Percentiles rank a stretch among this genome's conserved stretches.
These are phyloP conservation scores for Sebastes fasciatus DNA, from an alignment of 2,113 vertebrate genomes.

Conservation along the genomic window DNA sequence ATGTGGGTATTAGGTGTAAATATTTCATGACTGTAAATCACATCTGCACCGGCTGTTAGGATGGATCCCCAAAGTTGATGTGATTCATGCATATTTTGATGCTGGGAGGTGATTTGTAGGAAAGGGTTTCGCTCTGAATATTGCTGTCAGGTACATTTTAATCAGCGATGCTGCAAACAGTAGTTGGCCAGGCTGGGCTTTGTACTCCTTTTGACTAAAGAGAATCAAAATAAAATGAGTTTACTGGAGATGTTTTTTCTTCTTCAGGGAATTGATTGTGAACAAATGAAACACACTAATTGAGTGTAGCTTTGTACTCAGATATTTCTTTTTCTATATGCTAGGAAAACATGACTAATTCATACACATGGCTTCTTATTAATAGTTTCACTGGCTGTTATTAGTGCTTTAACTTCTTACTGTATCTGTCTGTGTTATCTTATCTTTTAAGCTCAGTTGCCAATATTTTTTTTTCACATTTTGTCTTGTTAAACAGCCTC, in stretches of 20 bases:
- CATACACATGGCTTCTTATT: background rate
- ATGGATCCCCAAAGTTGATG: slow-evolving; percentile 4
- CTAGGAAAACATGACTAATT: background rate
- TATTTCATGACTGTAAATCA: slow-evolving; percentile 50
- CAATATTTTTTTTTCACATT: background rate
- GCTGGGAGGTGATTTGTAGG: slow-evolving; percentile 9
- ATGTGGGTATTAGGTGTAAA: slow-evolving; percentile 58
- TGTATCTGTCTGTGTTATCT: background rate
- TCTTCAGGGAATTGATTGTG: background rate
- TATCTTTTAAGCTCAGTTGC: background rate
- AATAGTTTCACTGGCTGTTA: background rate
- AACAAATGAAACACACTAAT: background rate
- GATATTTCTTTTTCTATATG: background rate
- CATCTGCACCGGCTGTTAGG: background rate
- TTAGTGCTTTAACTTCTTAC: background rate
- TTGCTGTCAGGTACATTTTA: background rate
- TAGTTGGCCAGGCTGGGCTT: background rate
- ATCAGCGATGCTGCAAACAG: background rate
- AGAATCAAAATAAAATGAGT: background rate
- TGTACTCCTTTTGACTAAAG: background rate
- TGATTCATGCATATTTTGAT: slow-evolving; percentile 2
- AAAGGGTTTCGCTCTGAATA: background rate
- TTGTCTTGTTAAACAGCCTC: slow-evolving; percentile 13
- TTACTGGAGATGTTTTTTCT: no score
- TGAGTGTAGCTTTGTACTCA: background rate